phyloP scores from a whole-genome alignment of 2,113 vertebrate genomes.

The Periophthalmodon schlosseri region DNA sequence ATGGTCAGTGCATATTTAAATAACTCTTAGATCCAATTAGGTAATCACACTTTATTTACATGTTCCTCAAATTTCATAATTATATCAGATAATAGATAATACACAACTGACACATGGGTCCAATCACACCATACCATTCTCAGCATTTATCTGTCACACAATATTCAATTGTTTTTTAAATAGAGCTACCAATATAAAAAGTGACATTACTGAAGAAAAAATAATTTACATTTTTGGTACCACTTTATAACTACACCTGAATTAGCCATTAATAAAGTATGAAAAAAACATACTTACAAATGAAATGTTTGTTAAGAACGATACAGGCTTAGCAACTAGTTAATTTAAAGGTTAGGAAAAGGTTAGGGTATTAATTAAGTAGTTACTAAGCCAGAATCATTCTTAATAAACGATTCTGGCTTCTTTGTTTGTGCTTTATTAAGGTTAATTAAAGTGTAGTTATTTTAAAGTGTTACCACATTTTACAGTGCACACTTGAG shows the following conservation, averaged over 20 bases:
- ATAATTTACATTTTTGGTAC: background rate
- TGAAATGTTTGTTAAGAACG: too few species aligned
- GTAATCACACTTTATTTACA: slow-evolving; percentile 62
- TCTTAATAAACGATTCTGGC: too few species aligned
- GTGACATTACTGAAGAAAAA: slow-evolving; percentile 17
- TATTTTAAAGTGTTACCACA: background rate
- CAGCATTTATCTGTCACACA: slow-evolving; percentile 19
- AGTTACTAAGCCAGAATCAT: too few species aligned
- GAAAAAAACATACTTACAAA: too few species aligned
- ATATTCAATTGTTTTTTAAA: slow-evolving; percentile 11
- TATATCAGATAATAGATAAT: background rate
- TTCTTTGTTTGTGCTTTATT: too few species aligned
- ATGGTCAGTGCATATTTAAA: background rate
- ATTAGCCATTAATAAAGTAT: too few species aligned
- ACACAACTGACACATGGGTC: background rate
- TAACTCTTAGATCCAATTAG: slow-evolving; percentile 2
- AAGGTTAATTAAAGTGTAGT: too few species aligned
- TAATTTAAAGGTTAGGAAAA: too few species aligned
- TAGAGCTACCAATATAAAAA: slow-evolving; percentile 2
- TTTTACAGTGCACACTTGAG: background rate
- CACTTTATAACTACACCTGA: too few species aligned
- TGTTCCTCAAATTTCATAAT: background rate
- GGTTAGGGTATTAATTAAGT: too few species aligned
- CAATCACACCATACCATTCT: slow-evolving; percentile 8
- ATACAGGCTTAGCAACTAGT: too few species aligned